Conservation (phyloP, 1,140 invertebrate genomes). For the Calycopis cecrops region DNA sequence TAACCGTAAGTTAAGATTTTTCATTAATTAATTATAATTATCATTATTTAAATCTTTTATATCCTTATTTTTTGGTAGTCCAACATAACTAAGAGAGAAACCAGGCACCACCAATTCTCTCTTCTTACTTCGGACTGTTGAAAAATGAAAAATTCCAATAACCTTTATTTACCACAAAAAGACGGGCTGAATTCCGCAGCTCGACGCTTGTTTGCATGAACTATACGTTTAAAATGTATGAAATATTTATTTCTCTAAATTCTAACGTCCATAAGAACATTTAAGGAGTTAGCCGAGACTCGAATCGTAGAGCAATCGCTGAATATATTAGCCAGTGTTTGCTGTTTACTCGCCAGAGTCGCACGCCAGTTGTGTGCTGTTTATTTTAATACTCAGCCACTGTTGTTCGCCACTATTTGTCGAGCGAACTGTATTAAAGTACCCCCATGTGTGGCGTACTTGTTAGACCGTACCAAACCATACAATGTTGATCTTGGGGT, state of each 20-base stretch:
- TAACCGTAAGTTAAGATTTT: no score
- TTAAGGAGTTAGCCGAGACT: background rate
- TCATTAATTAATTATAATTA: no score
- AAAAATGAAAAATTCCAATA: no score
- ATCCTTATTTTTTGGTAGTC: no score
- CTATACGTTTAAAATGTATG: no score
- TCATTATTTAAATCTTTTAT: no score
- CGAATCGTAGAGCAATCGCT: slow-evolving; percentile 23
- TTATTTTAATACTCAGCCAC: slow-evolving; percentile 72
- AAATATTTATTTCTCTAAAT: background rate
- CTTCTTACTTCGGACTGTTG: no score
- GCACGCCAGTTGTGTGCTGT: slow-evolving; percentile 58
- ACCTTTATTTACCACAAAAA: no score
- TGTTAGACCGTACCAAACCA: slow-evolving; percentile 21
- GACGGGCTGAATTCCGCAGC: no score
- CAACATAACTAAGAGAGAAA: no score
- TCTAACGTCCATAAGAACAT: background rate
- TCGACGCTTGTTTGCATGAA: no score
- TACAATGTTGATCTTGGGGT: background rate
- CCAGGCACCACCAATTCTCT: no score
- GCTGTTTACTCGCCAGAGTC: slow-evolving; percentile 54
- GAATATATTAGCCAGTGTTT: slow-evolving; percentile 64
- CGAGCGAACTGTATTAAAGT: slow-evolving; percentile 60
- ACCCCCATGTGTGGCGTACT: slow-evolving; percentile 54
- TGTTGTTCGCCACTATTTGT: slow-evolving; percentile 59